phyloP scores from a whole-genome alignment of 2,888 invertebrate genomes.

The Halocaridina rubra region DNA sequence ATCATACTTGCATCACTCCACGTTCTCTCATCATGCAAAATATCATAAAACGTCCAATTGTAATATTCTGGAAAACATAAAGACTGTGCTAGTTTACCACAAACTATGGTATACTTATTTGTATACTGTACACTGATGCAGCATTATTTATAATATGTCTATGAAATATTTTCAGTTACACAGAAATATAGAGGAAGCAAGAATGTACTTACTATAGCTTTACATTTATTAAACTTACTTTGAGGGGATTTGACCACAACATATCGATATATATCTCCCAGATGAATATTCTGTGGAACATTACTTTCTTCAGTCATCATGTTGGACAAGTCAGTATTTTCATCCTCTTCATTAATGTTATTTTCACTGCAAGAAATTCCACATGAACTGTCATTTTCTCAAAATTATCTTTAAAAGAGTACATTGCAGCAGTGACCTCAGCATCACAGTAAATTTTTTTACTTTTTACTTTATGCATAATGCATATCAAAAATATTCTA shows the following conservation, averaged over 20 bases:
- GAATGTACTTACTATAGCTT: too few species aligned
- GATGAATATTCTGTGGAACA: constrained; percentile 6
- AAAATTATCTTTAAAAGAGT: too few species aligned
- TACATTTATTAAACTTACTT: background rate
- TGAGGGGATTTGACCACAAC: background rate
- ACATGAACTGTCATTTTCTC: too few species aligned
- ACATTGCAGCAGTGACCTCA: too few species aligned
- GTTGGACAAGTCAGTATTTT: background rate
- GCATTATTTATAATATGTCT: background rate
- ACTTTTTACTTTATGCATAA: too few species aligned
- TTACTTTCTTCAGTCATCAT: constrained; percentile 3
- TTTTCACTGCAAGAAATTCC: constrained; percentile 3
- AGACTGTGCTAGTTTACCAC: background rate
- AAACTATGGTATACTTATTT: too few species aligned
- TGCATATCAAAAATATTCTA: too few species aligned
- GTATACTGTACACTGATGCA: background rate
- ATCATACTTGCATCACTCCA: constrained; percentile 36
- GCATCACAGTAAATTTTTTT: too few species aligned
- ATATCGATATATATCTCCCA: constrained; percentile 1
- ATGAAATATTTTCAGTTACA: background rate
- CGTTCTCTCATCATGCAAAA: constrained; percentile 36
- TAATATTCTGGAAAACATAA: constrained; percentile 16
- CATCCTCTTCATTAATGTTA: constrained; percentile 16
- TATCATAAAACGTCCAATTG: constrained; percentile 39
- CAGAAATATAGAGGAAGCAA: too few species aligned